Evolutionary conservation across 1,140 invertebrate genomes (phyloP), one percentile per base, ranked within the genome.

Genomic region (Pseudomyrmex pallidus): DNA sequence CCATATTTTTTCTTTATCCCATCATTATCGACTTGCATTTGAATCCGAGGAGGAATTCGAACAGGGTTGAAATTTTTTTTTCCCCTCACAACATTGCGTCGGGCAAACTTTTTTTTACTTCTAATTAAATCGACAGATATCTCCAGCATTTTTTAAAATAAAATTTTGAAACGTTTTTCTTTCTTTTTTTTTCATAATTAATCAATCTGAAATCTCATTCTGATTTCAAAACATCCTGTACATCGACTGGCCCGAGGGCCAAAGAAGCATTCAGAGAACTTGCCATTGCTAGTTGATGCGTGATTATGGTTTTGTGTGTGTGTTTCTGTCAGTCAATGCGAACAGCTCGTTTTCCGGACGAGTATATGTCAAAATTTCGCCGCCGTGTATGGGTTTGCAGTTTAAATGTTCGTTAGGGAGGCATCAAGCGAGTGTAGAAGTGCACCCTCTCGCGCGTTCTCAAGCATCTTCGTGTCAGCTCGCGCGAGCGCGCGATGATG

Each of bases 341-440:
- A 50, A 2, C 67, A 56, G 35, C 68, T 82, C 57, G 57, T 73
- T 72, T 48, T 74, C 59, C 52, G 35, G n/a, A 46, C 17, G 44
- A 13, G 44, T 62, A 7, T 35, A 44, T 48, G 44, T 9, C 64
- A 54, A 17, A 52, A 64, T 74, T 56, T n/a, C 0, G n/a, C 15
- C 35, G 35, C 48, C 7, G 48, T 54, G 17, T n/a, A 2, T 17
- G 44, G 17, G 8, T 61, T 44, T 44, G 46, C 15, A 22, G 48
- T 73, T 74, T 46, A 46, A 85, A 61, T 84, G 77, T 86, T 74
- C 63, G 63, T 82, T 61, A 72, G 70, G 50, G 67, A 72, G 77
- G 25, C 70, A 54, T 50, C 52, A 68, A 73, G 52, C 59, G 15
- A 35, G n/a, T 17, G 22, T 17, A 56, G n/a, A 57, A 25, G 61